Conservation (phyloP, 2,888 invertebrate species). For the Glyphotaelius pellucidus region DNA sequence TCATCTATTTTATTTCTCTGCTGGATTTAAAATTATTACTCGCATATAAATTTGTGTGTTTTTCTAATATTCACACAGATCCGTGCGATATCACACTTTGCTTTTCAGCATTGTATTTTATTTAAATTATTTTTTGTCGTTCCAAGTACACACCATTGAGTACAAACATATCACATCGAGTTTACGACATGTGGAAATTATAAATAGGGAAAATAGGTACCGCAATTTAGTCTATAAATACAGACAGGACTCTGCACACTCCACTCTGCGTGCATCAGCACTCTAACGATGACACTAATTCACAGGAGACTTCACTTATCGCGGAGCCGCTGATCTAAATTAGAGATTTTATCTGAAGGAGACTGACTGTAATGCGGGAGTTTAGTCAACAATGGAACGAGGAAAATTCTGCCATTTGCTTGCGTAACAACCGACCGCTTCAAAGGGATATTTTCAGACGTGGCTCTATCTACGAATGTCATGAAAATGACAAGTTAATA, state of each 20-base stretch:
- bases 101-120: neutral
- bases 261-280: neutral
- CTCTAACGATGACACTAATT: slow-evolving; percentile 2
- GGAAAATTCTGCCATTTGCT: neutral
- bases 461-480: neutral
- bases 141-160: neutral
- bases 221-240: neutral
- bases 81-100: neutral
- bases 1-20: neutral
- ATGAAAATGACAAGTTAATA: neutral
- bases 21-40: neutral
- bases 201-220: neutral
- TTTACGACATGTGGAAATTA: neutral
- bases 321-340: neutral
- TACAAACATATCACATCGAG: neutral
- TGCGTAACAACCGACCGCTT: neutral
- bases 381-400: neutral
- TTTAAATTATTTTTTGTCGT: neutral
- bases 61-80: neutral
- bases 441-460: neutral
- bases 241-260: neutral
- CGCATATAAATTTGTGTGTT: neutral
- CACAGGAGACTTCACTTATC: neutral
- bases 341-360: neutral
- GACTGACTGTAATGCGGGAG: neutral